Evolutionary conservation across 2,113 vertebrate genomes (phyloP).

Genomic region (Cygnus buccinator): DNA sequence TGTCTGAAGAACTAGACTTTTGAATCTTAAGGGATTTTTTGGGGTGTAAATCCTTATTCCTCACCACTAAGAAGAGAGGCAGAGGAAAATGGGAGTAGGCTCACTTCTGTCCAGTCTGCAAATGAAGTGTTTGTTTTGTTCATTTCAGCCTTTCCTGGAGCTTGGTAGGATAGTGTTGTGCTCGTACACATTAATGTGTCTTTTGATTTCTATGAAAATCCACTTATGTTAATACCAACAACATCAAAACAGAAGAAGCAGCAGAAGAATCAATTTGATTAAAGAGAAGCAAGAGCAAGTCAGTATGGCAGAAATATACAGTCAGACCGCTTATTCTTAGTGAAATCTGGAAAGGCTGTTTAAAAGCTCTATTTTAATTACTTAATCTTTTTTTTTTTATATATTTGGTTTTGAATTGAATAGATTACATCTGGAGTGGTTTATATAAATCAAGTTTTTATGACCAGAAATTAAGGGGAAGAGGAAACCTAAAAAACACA

Average conservation of each 20-base stretch:
- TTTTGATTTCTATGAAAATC: conserved; percentile 7
- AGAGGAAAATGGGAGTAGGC: background rate
- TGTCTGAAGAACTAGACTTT: background rate
- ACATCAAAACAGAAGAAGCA: background rate
- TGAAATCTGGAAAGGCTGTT: background rate
- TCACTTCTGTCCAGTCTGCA: background rate
- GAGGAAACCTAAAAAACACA: background rate
- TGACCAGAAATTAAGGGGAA: background rate
- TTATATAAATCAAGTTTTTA: background rate
- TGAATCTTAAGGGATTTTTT: background rate
- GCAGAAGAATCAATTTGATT: background rate
- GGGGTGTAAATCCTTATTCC: background rate
- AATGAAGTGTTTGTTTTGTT: background rate
- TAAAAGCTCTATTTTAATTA: background rate
- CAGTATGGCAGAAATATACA: background rate
- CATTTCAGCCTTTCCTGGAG: background rate
- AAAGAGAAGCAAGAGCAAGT: background rate
- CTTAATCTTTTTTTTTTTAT: background rate
- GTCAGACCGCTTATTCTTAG: background rate
- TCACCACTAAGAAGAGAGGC: background rate
- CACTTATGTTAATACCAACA: background rate
- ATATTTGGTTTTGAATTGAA: background rate
- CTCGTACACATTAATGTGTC: background rate
- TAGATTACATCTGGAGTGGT: background rate
- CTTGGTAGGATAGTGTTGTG: background rate